Conservation (phyloP, 2,797 vertebrate genomes). For the Chelmon rostratus region DNA sequence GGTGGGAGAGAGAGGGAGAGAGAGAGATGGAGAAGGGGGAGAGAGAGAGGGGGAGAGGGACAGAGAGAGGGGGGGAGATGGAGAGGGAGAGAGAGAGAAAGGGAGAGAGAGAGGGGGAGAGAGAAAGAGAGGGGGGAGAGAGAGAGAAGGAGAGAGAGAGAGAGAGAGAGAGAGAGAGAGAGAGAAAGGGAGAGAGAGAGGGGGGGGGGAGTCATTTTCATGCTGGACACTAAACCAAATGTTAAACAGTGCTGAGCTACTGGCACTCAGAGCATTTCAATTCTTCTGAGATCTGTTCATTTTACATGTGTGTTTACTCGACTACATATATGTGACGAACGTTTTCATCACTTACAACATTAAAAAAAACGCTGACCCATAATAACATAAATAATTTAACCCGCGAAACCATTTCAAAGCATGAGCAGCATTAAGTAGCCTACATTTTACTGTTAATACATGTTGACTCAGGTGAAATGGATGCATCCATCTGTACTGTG, state of each 20-base stretch:
- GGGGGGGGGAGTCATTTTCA: constrained; percentile 55
- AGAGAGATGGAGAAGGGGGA: neutral
- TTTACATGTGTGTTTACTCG: neutral
- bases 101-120: constrained; percentile 3
- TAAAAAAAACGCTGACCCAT: constrained; percentile 14
- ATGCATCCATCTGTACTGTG: neutral
- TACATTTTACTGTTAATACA: neutral
- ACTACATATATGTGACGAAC: neutral
- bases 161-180: neutral
- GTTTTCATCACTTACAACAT: constrained; percentile 6
- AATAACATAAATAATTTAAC: constrained; percentile 13
- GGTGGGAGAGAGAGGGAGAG: neutral
- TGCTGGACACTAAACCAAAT: constrained; percentile 47
- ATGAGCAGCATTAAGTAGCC: neutral
- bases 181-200: neutral
- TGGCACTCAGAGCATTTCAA: neutral
- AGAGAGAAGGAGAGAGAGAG: neutral
- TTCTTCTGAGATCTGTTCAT: neutral
- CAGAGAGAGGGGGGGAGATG: constrained; percentile 18
- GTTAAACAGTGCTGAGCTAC: constrained; percentile 7
- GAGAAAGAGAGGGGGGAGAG: constrained; percentile 14
- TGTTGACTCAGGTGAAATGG: neutral
- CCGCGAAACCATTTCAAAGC: neutral
- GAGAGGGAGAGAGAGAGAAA: no score
- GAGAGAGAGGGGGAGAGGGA: no score